Percentiles rank a stretch among this genome's conserved stretches.
Evolutionary conservation across 2,113 vertebrate species (phyloP).

Genomic region (Siniperca knerii): DNA sequence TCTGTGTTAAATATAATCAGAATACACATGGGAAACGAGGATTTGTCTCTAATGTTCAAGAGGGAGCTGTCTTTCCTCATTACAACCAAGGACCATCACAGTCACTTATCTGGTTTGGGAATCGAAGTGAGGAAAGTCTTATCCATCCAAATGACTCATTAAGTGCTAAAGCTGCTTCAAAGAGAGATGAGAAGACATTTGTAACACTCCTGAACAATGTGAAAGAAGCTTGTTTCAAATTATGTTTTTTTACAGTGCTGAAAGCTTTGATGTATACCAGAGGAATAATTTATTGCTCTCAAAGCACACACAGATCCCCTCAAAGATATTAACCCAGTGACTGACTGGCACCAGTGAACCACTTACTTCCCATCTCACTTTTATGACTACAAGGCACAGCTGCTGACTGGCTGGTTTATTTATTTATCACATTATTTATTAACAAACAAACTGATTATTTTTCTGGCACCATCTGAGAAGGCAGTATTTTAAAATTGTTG

Average conservation of each 20-base stretch:
- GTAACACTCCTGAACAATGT: not conserved
- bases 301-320: constrained; percentile 10
- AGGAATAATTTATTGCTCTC: constrained; percentile 15
- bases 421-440: not conserved
- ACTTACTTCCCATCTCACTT: not conserved
- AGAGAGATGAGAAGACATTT: not conserved
- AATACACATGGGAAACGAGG: not conserved
- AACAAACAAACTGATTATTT: not conserved
- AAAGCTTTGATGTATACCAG: constrained; percentile 16
- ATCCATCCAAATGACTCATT: constrained; percentile 21
- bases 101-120: not conserved
- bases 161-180: not conserved
- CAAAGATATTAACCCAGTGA: not conserved
- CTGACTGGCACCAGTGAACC: not conserved
- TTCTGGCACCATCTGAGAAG: not conserved
- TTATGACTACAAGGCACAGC: not conserved
- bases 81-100: not conserved
- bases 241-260: not conserved
- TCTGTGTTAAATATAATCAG: not conserved
- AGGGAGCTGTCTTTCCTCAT: not conserved
- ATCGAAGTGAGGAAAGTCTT: not conserved
- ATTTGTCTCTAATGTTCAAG: not conserved
- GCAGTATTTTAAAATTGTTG: not conserved
- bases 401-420: not conserved
- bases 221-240: constrained; percentile 6